Base-by-base conservation (phyloP, 2,888 invertebrate genomes). In the Osmoderma eremita region DNA sequence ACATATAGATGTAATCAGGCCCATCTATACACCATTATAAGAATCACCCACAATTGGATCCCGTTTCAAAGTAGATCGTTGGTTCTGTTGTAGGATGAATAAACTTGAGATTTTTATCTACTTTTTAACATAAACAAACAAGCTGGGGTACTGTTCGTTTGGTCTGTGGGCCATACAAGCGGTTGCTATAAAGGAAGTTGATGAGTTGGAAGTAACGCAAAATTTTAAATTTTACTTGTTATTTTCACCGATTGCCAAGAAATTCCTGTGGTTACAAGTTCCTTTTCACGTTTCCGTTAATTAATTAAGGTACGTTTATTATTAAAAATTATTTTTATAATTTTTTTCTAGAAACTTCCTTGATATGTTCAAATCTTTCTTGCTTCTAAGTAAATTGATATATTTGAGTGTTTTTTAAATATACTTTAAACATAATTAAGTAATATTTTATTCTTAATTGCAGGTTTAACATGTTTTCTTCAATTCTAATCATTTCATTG, bases 161-260 rank as follows among this genome's bases (percentile, higher is more conserved):
- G 12, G 18, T 38, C 15, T 24, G 22, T 30, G 42, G n/a, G n/a
- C n/a, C n/a, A n/a, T 45, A 45, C 13, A 13, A 50, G 63, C 15
- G 49, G 15, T 50, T 56, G 20, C 50, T 41, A 36, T 24, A 54
- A 65, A n/a, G n/a, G 56, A 58, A 65, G 22, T 65, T 65, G 65
- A 50, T 58, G 65, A 65, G 65, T 65, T 65, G 65, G 65, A 65
- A 65, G 45, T 65, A 58, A 45, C 42, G 54, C 45, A 13, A 56
- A 41, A 49, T 58, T 58, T 65, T 22, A 39, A 65, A 58, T 22
- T 56, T 45, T 30, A 58, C 3, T 41, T 41, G 51, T 22, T 50
- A 10, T 12, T 38, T 51, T 63, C 13, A 18, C 15, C n/a, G 13
- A 10, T 50, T 41, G 20, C 17, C 6, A 41, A n/a, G 8, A 5